These are phyloP conservation scores for Champsocephalus gunnari DNA, from an alignment of 2,797 vertebrate species.

Conservation along the genomic window DNA sequence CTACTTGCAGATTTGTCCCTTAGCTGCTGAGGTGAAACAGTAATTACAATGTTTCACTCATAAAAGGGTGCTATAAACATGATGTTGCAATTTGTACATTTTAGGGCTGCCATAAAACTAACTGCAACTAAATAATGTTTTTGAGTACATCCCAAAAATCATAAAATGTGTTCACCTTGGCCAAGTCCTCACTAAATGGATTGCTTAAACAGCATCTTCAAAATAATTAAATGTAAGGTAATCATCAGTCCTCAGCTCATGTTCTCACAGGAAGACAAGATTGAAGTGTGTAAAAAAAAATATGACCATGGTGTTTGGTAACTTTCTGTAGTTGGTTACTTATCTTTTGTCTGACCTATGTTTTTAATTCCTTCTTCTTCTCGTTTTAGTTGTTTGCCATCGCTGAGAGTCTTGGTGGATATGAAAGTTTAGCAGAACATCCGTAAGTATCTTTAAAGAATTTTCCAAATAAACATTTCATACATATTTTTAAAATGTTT, in stretches of 20 bases:
- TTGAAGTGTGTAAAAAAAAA: constrained; percentile 6
- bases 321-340: not conserved
- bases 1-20: not conserved
- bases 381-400: constrained; percentile 87
- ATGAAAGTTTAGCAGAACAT: constrained; percentile 95
- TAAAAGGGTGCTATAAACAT: too few species aligned
- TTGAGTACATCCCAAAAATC: not conserved
- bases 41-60: not conserved
- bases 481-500: not conserved
- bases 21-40: not conserved
- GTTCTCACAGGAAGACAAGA: not conserved
- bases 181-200: not conserved
- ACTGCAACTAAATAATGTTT: not conserved
- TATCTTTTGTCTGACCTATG: not conserved
- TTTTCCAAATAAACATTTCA: not conserved
- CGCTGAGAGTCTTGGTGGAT: constrained; percentile 95
- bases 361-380: not conserved
- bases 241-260: not conserved
- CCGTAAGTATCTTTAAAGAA: constrained; percentile 88
- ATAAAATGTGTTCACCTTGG: not conserved
- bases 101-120: not conserved
- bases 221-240: not conserved
- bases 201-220: not conserved
- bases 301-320: not conserved
- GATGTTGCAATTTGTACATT: not conserved